Evolutionary conservation across 2,113 vertebrate species (phyloP).

Genomic region (Gadus macrocephalus): DNA sequence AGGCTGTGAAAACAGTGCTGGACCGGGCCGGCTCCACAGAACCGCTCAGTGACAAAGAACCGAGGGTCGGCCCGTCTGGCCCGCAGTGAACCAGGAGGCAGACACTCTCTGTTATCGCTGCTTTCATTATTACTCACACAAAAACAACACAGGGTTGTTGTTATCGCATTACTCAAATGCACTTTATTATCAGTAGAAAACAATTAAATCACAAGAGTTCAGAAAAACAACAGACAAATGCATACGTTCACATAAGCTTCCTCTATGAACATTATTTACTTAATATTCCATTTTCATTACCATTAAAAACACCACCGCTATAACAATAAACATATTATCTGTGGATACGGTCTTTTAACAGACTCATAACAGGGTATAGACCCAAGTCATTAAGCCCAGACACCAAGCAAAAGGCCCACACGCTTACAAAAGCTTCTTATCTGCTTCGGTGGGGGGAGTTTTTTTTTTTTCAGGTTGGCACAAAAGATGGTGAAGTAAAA

Average conservation of each 20-base stretch:
- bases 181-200: too few species aligned
- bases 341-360: background rate
- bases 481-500: slow-evolving; percentile 23
- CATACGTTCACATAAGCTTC: too few species aligned
- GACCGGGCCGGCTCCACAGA: slow-evolving; percentile 17
- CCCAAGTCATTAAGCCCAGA: background rate
- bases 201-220: too few species aligned
- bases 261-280: too few species aligned
- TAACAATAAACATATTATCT: background rate
- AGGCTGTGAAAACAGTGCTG: slow-evolving; percentile 55
- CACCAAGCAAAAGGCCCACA: slow-evolving; percentile 1
- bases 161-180: too few species aligned
- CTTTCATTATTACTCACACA: too few species aligned
- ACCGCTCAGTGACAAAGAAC: slow-evolving; percentile 17
- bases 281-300: background rate
- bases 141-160: too few species aligned
- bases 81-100: background rate
- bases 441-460: background rate
- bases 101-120: background rate
- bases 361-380: background rate
- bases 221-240: too few species aligned
- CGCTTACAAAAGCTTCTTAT: slow-evolving; percentile 11
- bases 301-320: background rate
- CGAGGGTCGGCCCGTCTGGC: background rate
- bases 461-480: background rate